These are phyloP conservation scores for Periophthalmus modestus DNA, from an alignment of 2,113 vertebrate genomes.

Conservation along the genomic window DNA sequence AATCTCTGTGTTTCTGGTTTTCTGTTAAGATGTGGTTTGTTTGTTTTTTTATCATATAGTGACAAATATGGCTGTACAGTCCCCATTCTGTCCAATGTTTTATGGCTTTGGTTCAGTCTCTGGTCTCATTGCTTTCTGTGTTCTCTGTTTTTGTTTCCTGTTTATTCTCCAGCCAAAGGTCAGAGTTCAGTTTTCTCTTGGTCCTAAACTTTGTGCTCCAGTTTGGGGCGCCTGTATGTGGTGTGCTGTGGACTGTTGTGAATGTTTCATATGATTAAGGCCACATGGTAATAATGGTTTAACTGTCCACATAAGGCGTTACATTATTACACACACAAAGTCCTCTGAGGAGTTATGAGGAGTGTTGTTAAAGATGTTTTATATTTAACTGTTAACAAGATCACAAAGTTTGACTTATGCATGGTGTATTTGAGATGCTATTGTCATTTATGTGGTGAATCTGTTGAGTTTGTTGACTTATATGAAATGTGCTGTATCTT, in stretches of 20 bases:
- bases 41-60: not conserved
- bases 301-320: not conserved
- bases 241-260: not conserved
- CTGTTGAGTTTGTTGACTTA: not conserved
- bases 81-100: not conserved
- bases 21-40: not conserved
- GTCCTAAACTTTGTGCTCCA: not conserved
- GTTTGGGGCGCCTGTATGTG: not conserved
- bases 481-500: constrained; percentile 13
- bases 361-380: not conserved
- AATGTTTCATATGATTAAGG: not conserved
- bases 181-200: not conserved
- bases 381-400: not conserved
- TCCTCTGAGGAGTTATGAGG: not conserved
- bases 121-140: not conserved
- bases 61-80: too few species aligned
- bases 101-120: not conserved
- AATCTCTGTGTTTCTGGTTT: not conserved
- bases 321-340: not conserved
- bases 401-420: not conserved
- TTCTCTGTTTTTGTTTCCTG: not conserved
- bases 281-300: not conserved
- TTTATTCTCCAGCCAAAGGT: constrained; percentile 7
- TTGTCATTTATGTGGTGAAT: not conserved
- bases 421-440: not conserved